Evolutionary conservation across 2,888 invertebrate genomes (phyloP).

Genomic region (Sinopyrophorus schimmeli): DNA sequence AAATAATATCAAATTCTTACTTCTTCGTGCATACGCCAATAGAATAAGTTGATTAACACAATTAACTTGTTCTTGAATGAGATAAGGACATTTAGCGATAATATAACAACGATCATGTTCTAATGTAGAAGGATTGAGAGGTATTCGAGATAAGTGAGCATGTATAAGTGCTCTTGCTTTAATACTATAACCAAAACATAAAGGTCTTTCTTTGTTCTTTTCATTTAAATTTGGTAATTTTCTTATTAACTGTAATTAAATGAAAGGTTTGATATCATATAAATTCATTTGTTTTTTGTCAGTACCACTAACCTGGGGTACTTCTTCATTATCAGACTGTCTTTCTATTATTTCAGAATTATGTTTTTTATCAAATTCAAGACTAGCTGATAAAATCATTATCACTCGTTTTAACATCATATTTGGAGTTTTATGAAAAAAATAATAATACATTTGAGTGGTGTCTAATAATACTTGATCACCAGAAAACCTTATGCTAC

Average conservation of each 20-base stretch:
- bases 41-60: slow-evolving; percentile 93
- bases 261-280: background rate
- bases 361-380: slow-evolving; percentile 92
- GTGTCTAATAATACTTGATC: slow-evolving; percentile 96
- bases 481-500: slow-evolving; percentile 94
- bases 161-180: slow-evolving; percentile 93
- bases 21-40: slow-evolving; percentile 85
- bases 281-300: background rate
- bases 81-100: slow-evolving; percentile 88
- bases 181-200: slow-evolving; percentile 90
- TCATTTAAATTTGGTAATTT: slow-evolving; percentile 90
- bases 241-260: slow-evolving; percentile 74
- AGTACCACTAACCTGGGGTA: slow-evolving; percentile 81
- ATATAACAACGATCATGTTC: slow-evolving; percentile 84
- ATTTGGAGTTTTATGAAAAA: slow-evolving; percentile 93
- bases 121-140: slow-evolving; percentile 74
- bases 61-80: slow-evolving; percentile 96
- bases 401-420: slow-evolving; percentile 94
- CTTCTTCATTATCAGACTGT: slow-evolving; percentile 91
- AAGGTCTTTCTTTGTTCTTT: slow-evolving; percentile 93
- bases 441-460: slow-evolving; percentile 94
- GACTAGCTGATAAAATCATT: slow-evolving; percentile 95
- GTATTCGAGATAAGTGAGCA: slow-evolving; percentile 89
- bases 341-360: slow-evolving; percentile 94
- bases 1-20: too few relatives aligned